Evolutionary conservation across 2,888 invertebrate genomes (phyloP).

Genomic region (Plagodis pulveraria): DNA sequence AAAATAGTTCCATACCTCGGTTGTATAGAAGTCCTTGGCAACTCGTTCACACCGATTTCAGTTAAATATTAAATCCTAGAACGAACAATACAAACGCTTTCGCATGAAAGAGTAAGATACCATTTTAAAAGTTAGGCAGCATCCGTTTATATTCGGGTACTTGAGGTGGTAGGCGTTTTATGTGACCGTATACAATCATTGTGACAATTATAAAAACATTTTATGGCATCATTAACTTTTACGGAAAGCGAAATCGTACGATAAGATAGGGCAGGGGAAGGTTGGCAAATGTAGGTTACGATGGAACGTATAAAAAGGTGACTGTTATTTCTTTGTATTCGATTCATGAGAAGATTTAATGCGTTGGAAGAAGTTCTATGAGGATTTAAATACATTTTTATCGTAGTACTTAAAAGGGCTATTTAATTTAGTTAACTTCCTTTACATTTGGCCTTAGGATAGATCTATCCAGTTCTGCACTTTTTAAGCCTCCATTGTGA

Average conservation of each 20-base stretch:
- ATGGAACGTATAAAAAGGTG: constrained; percentile 29
- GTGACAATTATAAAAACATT: constrained; percentile 47
- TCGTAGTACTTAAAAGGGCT: too few species aligned
- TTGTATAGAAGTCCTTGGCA: constrained; percentile 21
- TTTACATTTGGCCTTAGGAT: too few species aligned
- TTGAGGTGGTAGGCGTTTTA: constrained; percentile 27
- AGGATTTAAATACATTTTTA: too few species aligned
- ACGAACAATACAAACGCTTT: constrained; percentile 17
- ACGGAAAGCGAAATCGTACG: constrained; percentile 38
- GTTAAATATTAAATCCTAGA: constrained; percentile 19
- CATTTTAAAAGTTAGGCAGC: constrained; percentile 24
- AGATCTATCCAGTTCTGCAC: too few species aligned
- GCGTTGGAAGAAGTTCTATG: neutral
- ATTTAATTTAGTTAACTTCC: too few species aligned
- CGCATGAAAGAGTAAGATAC: constrained; percentile 23
- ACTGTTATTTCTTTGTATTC: constrained; percentile 21
- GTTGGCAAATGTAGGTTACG: constrained; percentile 29
- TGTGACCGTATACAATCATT: constrained; percentile 35
- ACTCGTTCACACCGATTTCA: constrained; percentile 13
- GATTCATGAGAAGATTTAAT: constrained; percentile 7
- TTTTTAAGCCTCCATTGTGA: too few species aligned
- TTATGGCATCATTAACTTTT: constrained; percentile 53
- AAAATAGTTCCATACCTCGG: too few species aligned
- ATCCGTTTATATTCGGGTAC: too few species aligned
- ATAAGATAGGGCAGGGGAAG: constrained; percentile 39